A percentile compares a stretch with the other conserved stretches of the same genome.
Conservation (phyloP, 2,888 invertebrate genomes). For the Trisateles emortualis region DNA sequence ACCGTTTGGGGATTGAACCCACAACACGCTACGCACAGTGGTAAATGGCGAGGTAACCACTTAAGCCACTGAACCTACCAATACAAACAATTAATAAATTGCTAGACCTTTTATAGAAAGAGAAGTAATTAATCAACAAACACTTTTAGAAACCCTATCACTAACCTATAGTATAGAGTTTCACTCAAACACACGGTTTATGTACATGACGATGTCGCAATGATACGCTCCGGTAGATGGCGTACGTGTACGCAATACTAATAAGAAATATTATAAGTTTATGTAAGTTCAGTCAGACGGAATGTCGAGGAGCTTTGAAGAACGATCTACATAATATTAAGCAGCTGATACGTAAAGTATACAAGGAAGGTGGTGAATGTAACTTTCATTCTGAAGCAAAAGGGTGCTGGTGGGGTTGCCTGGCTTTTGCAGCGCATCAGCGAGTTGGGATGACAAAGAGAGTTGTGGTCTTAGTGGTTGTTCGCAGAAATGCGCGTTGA, state of each 20-base stretch:
- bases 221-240: constrained; percentile 1
- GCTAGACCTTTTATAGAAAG: too few relatives aligned
- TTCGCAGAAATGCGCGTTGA: too few relatives aligned
- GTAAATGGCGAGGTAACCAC: too few relatives aligned
- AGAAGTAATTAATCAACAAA: constrained; percentile 6
- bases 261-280: constrained; percentile 15
- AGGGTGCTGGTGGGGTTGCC: too few relatives aligned
- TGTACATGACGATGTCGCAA: constrained; percentile 11
- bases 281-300: constrained; percentile 13
- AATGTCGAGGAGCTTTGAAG: constrained; percentile 33
- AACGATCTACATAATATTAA: constrained; percentile 28
- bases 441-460: too few relatives aligned
- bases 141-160: constrained; percentile 6
- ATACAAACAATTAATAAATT: too few relatives aligned
- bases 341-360: background rate
- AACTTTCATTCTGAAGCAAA: background rate
- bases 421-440: too few relatives aligned
- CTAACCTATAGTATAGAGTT: background rate
- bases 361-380: background rate
- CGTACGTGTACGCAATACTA: constrained; percentile 17
- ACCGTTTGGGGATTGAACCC: too few relatives aligned
- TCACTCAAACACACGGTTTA: constrained; percentile 1
- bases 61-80: too few relatives aligned
- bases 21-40: too few relatives aligned
- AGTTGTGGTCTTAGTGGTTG: too few relatives aligned